Base-by-base conservation (phyloP, 2,888 invertebrate species). In the Morinoia aosen region DNA sequence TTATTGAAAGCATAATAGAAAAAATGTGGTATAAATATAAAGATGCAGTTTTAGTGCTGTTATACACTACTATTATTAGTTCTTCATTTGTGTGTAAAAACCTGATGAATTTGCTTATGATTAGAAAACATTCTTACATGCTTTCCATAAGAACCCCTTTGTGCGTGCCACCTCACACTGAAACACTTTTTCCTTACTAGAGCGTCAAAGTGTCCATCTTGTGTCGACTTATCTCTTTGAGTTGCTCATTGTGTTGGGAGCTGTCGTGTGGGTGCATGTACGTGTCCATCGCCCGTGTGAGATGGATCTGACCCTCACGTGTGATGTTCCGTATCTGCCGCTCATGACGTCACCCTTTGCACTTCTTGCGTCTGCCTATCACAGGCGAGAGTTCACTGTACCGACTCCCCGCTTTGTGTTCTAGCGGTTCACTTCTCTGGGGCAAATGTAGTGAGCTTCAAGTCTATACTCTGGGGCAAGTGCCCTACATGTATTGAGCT, bases 211-310 rank as follows among this genome's bases (percentile, higher is more conserved):
- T 76, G 76, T 76, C 76, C 76, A 76, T 76, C 76, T 76, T 33
- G 25, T 76, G 76, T 76, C 76, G 76, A 76, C 76, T 76, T 76
- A 76, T 76, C 25, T 76, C 12, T 8, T 25, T 76, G 76, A 76
- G 76, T 76, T 76, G 25, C 76, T 76, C 76, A 76, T 76, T 76
- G 76, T 76, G 76, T 76, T 76, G 25, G 8, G 61, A 61, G 76
- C 76, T 76, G 76, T 76, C 25, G 76, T 76, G 76, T 76, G 76
- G 76, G 76, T 76, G 76, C 76, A 19, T 76, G 76, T 76, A 76
- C 33, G 76, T 76, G 76, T 76, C 76, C 25, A 33, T 8, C 33
- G 76, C 33, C 33, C 76, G 76, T 76, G 76, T 76, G 76, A 61
- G 61, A 76, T 76, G 76, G 61, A 19, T 76, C 33, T 76, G 76